Base-by-base conservation (phyloP, 1,140 invertebrate species). In the Drosophila nebulosa region DNA sequence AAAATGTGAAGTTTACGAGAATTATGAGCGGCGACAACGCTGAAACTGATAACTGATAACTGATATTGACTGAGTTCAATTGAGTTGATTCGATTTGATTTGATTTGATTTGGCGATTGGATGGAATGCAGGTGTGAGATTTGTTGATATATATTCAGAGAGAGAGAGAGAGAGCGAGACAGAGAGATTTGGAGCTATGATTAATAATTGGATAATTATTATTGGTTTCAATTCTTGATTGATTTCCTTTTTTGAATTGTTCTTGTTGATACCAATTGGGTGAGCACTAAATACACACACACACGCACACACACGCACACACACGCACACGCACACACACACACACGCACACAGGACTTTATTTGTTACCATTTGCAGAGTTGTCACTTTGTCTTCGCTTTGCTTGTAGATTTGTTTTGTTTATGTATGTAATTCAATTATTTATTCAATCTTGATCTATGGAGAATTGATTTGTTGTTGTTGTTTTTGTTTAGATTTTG, bases 261-360 rank as follows among this genome's bases (percentile, higher is more conserved):
- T n/a, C n/a, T 32, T 9, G 30, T 3, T 9, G 30, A 63, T 42
- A 57, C 51, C 66, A 80, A 67, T 74, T 72, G 65, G 51, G 26
- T 26, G 39, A 32, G 7, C n/a, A 4, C 35, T 36, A 36, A 14
- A 1, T 9, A 62, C 71, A 70, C 61, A 61, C 24, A 32, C 35
- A 66, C 67, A 60, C 18, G 9, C 27, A 27, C 27, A 4, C 26
- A 6, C 5, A 27, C 26, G 7, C 5, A 27, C 26, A 27, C 27
- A 27, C 27, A 27, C 27, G 5, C 26, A 6, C 5, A 27, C 26
- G 7, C 5, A 27, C 26, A 27, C 27, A 4, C 9, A 61, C 66
- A 74, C 61, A 61, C 18, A 32, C 26, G 66, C 67, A 61, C 10
- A 65, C 68, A 70, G 69, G 69, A 72, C 69, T 72, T 72, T 74